Evolutionary conservation across 1,140 invertebrate genomes (phyloP).

Genomic region (Harpegnathos saltator): DNA sequence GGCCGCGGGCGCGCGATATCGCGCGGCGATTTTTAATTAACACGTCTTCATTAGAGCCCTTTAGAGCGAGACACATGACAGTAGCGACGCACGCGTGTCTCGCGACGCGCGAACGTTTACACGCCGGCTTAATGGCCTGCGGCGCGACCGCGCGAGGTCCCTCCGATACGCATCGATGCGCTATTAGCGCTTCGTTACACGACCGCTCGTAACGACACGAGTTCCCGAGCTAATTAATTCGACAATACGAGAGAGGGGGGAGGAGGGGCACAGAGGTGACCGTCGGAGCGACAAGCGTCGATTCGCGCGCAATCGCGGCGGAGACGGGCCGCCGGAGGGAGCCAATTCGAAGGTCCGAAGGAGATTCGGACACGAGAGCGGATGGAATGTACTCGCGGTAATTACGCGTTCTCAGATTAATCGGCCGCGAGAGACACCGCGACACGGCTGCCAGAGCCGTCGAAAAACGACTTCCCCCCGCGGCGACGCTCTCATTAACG

Average conservation of each 20-base stretch:
- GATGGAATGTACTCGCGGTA: not conserved
- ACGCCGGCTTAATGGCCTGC: constrained; percentile 49
- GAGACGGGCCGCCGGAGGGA: no score
- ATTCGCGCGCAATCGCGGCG: no score
- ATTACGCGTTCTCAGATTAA: constrained; percentile 44
- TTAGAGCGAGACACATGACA: constrained; percentile 54
- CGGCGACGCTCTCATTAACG: constrained; percentile 33
- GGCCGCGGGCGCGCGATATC: constrained; percentile 2
- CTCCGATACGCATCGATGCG: constrained; percentile 59
- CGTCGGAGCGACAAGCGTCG: no score
- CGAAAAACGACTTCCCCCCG: constrained; percentile 36
- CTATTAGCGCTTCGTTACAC: constrained; percentile 65
- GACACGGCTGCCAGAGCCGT: constrained; percentile 13
- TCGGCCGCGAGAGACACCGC: not conserved
- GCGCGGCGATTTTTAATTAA: constrained; percentile 74
- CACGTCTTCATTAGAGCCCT: constrained; percentile 74
- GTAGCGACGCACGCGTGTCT: constrained; percentile 54
- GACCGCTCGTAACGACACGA: constrained; percentile 57
- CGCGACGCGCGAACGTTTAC: constrained; percentile 42
- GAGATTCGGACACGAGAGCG: not conserved
- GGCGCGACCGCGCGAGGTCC: constrained; percentile 10
- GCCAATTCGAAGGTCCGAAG: not conserved
- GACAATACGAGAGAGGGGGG: no score
- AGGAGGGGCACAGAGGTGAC: no score
- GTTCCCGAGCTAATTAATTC: constrained; percentile 75